Evolutionary conservation across 2,888 invertebrate genomes (phyloP), one percentile per base, ranked within the genome.

Genomic region (Drosophila emarginata): DNA sequence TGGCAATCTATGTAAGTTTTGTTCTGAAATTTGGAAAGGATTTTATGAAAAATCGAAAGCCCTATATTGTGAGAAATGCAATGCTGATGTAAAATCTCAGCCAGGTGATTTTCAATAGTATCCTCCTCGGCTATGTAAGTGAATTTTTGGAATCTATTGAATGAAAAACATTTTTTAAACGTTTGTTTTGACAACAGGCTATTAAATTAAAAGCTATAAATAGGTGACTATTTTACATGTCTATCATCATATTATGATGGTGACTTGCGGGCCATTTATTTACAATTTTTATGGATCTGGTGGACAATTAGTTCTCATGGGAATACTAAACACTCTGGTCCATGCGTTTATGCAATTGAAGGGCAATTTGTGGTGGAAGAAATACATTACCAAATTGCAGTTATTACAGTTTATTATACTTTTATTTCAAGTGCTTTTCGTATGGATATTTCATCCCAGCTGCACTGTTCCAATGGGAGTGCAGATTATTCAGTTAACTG

Each of bases 141-240:
- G 14, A 15, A 2, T n/a, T 7, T 40, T 15, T 6, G 6, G 1
- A 4, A 26, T 5, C 26, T 26, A 6, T 26, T 26, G 6, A 26
- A 26, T 5, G 18, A 32, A 36, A 39, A 28, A 1, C 14, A 4
- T 36, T 0, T n/a, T 54, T 7, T 15, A 54, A 15, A 18, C 5
- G 15, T 14, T 32, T 14, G 6, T 36, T 21, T 36, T n/a, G 7
- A 14, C 15, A 2, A 7, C 45, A 18, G 45, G 18, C 9, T 45
- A 45, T 14, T 45, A 18, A 2, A 2, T 45, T 1, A 97, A 97
- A 91, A 97, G 97, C 90, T 95, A 96, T 81, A 95, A 94, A 54
- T 97, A 98, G 91, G 95, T 98, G 18, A 95, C 96, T 0, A 96
- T 96, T 88, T 93, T 98, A 2, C 97, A 98, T 89, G 94, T 98